Evolutionary conservation across 2,113 vertebrate genomes (phyloP), one percentile per base, ranked within the genome.

Genomic region (Nothobranchius furzeri): DNA sequence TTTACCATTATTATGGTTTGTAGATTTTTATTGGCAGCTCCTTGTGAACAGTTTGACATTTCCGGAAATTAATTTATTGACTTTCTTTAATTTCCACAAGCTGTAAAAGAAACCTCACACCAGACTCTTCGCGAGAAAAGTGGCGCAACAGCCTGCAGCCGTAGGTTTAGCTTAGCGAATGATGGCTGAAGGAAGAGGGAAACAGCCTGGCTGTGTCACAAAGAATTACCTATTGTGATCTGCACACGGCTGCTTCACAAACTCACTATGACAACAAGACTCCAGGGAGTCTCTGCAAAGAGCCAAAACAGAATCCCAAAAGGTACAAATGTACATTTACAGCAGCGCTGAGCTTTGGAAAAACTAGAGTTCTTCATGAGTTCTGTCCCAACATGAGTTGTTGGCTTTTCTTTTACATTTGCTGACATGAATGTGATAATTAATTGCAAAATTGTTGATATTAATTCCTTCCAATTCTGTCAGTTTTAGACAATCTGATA

Each of bases 141-240:
- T n/a, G 9, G 47, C n/a, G 45, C 43, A 35, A 47, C 43, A 47
- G 58, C 58, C 58, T 35, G 58, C 1, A 20, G 58, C 43, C 43
- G 58, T 60, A 47, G 25, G 8, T 60, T 60, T 60, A 30, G 58
- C 46, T 46, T 24, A 3, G n/a, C 13, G 48, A 64, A 10, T 12
- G 14, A 51, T 35, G 9, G 12, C 13, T 72, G 25, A 17, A 58
- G 52, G 40, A n/a, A 25, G 9, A 6, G 25, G 7, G 10, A 64
- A 52, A 59, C 55, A 58, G 42, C 25, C 42, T 36, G 12, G 25
- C 9, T 20, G 43, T 53, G 50, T 50, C 37, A 45, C 30, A 72
- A 58, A 3, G 25, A 43, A 55, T 55, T 12, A 43, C 8, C 5
- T 17, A 25, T 24, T 52, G 17, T 12, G 51, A 30, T 49, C 13